Conservation (phyloP, 2,797 vertebrate genomes). For the Sitta carolinensis region DNA sequence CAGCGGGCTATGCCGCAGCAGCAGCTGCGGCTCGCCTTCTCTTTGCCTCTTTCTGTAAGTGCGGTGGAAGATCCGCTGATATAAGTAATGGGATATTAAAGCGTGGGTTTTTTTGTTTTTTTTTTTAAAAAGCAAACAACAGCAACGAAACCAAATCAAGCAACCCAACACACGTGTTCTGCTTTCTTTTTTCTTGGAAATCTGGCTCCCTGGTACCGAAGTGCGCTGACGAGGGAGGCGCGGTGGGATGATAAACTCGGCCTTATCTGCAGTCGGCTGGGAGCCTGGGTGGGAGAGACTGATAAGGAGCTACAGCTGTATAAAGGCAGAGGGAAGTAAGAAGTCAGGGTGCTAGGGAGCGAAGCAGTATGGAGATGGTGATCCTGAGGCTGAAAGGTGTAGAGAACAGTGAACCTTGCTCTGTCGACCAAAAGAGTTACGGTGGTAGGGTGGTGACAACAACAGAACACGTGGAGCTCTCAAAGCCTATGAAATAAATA, state of each 20-base stretch:
- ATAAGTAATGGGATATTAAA: not conserved
- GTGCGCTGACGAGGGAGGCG: not conserved
- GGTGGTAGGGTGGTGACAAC: not conserved
- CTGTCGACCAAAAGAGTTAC: accelerated
- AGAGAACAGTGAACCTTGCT: not conserved
- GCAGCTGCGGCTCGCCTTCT: not conserved
- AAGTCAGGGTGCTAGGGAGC: not conserved
- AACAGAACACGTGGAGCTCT: not conserved
- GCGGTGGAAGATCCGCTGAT: not conserved
- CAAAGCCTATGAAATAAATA: not conserved
- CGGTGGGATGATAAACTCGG: not conserved
- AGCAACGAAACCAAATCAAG: no score
- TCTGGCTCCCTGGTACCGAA: not conserved
- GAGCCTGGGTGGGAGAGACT: not conserved
- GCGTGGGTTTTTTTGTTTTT: not conserved
- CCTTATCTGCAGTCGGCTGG: not conserved
- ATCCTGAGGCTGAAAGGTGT: not conserved
- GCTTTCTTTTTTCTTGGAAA: not conserved
- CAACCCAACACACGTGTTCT: not conserved
- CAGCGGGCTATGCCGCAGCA: no score
- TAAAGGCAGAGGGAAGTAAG: not conserved
- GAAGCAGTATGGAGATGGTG: not conserved
- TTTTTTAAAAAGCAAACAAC: not conserved
- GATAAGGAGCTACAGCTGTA: not conserved
- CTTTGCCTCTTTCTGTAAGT: not conserved